Conservation (phyloP, 2,888 invertebrate species). For the Mythimna lalbum region DNA sequence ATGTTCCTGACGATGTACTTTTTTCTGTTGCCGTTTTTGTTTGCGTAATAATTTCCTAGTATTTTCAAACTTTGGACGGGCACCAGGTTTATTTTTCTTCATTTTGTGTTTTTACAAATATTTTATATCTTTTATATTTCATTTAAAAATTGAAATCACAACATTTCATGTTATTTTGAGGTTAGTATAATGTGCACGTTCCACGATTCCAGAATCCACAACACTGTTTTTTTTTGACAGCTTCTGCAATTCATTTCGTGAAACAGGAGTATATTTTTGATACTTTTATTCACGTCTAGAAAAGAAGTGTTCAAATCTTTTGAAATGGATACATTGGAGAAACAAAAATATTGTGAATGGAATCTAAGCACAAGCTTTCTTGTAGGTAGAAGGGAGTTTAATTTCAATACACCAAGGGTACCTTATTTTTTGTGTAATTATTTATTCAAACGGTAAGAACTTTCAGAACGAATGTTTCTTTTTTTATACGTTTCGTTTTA, state of each 20-base stretch:
- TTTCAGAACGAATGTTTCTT: slow-evolving; percentile 42
- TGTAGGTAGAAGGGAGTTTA: no score
- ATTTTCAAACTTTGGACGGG: slow-evolving; percentile 76
- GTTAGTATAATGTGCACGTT: slow-evolving; percentile 54
- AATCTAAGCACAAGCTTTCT: neutral
- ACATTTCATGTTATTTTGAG: slow-evolving; percentile 41
- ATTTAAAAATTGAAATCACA: neutral
- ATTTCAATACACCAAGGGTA: neutral
- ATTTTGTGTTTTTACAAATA: slow-evolving; percentile 63
- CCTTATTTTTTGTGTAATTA: neutral
- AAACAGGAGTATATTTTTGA: slow-evolving; percentile 3
- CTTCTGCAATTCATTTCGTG: slow-evolving; percentile 1
- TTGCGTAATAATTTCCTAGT: slow-evolving; percentile 94
- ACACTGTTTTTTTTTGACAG: neutral
- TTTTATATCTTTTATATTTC: neutral
- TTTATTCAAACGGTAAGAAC: neutral
- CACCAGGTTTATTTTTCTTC: slow-evolving; percentile 76
- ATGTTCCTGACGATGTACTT: slow-evolving; percentile 87
- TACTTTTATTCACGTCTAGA: neutral
- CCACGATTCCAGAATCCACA: neutral
- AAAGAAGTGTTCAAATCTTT: neutral
- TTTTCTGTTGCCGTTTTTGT: slow-evolving; percentile 93
- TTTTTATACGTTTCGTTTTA: slow-evolving; percentile 21
- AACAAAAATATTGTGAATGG: neutral
- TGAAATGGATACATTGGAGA: neutral